Evolutionary conservation across 2,797 vertebrate species (phyloP), one percentile per base, ranked within the genome.

Genomic region (Pseudochromis fuscus): DNA sequence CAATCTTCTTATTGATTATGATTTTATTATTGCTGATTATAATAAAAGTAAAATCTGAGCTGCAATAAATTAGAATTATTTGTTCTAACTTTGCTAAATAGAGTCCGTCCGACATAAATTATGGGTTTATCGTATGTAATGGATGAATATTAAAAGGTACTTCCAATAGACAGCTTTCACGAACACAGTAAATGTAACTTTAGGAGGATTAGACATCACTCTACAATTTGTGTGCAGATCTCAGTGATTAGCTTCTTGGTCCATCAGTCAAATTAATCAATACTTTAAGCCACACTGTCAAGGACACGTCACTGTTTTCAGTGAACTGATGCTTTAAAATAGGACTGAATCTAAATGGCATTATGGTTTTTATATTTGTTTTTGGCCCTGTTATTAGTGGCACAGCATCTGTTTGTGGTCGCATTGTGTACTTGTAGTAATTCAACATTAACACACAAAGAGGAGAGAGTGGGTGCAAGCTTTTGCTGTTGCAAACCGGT

Each of bases 191-290:
- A 15, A 60, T 33, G n/a, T 37, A 35, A 13, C 21, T 46, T 13
- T 15, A 31, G 44, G 48, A 51, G 19, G 33, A 71, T 66, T 64
- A 67, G 31, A 13, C 11, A 42, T 55, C n/a, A 28, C 25, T 58
- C 10, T 30, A 33, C 11, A 57, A 53, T 1, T 28, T 55, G 50
- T 49, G 49, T 69, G 73, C 60, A 67, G 18, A 70, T 21, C 44
- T 33, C 27, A 25, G 16, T 33, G 28, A 50, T 27, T 38, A 5
- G 3, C 28, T 21, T 59, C 16, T 57, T 18, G 27, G 18, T 59
- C n/a, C 8, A 61, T 73, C 72, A 76, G 21, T 66, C 44, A 53
- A 5, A 8, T 19, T 55, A 28, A 74, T 68, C 48, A 37, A 48
- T 59, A 64, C 44, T 5, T 31, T 28, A 61, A 52, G 12, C 33